phyloP scores from a whole-genome alignment of 2,113 vertebrate genomes.

The Syngnathus floridae region DNA sequence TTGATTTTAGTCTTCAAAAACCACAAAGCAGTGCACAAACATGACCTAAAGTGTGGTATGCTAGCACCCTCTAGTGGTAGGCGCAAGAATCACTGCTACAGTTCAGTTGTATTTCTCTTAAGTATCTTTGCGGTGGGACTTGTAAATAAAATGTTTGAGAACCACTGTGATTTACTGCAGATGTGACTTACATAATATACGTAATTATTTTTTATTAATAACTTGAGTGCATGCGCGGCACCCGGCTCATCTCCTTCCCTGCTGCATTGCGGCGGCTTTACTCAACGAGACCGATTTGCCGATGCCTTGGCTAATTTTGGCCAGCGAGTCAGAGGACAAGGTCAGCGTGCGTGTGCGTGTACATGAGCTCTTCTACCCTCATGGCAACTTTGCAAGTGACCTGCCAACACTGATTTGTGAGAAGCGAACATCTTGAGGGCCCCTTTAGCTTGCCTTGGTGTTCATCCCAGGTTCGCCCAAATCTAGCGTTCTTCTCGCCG shows the following conservation, averaged over 20 bases:
- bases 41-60: no score
- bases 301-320: conserved; percentile 42
- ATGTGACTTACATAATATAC: no score
- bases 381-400: conserved; percentile 16
- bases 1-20: no score
- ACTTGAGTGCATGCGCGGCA: not conserved
- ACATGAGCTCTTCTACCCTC: conserved; percentile 6
- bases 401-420: conserved; percentile 14
- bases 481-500: not conserved
- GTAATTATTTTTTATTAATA: no score
- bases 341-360: conserved; percentile 14
- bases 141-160: no score
- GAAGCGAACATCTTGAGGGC: not conserved
- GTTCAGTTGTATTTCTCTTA: no score
- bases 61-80: no score
- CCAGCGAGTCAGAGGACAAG: conserved; percentile 34
- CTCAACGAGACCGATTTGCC: conserved; percentile 19
- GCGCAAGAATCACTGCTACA: no score
- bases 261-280: conserved; percentile 44
- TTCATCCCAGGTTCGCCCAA: not conserved
- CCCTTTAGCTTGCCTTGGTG: not conserved
- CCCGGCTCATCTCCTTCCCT: conserved; percentile 8
- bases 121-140: no score
- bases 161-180: no score
- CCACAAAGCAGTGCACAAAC: no score